Base-by-base conservation (phyloP, 2,113 vertebrate genomes). In the Euleptes europaea region DNA sequence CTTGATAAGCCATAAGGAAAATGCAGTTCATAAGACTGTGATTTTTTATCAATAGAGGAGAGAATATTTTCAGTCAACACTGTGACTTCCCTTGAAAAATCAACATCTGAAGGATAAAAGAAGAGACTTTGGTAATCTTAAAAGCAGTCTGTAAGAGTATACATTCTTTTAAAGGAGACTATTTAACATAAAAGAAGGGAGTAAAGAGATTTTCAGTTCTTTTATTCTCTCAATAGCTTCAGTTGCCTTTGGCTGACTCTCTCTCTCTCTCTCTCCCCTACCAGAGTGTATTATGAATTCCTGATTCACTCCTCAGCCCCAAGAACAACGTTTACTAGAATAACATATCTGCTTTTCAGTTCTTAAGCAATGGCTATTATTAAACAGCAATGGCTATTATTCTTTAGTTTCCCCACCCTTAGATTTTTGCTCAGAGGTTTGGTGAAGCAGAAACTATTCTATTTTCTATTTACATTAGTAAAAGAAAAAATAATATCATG, bases 321-420 rank as follows among this genome's bases (percentile, higher is more conserved):
- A 60, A 44, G 13, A 4, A 31, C 7, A 28, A 9, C 6, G 6
- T 60, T 84, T 86, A 0, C 73, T 76, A 66, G 54, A 38, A 89
- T 87, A 79, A 80, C 86, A 44, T 77, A 47, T 72, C 82, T 60
- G 76, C 73, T 88, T 87, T 60, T 87, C 81, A 51, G 44, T 78
- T 80, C 80, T 90, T 67, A 83, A 86, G 82, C 76, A 90, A 88
- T 81, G 76, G 92, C 90, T 83, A 86, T n/a, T 44, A 44, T 5
- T 44, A 44, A 44, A 44, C 74, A 86, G 82, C 76, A 90, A 88
- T 81, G 77, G 92, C 90, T 82, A 86, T 63, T 73, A n/a, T 73
- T 83, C 2, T 60, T 82, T 35, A 8, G 26, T 23, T 33, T 49
- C 15, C 14, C 11, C 26, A 28, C 26, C 40, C 9, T 7, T 28